These are phyloP conservation scores for Triplophysa tibetana DNA, from an alignment of 2,113 vertebrate genomes.

Conservation along the genomic window DNA sequence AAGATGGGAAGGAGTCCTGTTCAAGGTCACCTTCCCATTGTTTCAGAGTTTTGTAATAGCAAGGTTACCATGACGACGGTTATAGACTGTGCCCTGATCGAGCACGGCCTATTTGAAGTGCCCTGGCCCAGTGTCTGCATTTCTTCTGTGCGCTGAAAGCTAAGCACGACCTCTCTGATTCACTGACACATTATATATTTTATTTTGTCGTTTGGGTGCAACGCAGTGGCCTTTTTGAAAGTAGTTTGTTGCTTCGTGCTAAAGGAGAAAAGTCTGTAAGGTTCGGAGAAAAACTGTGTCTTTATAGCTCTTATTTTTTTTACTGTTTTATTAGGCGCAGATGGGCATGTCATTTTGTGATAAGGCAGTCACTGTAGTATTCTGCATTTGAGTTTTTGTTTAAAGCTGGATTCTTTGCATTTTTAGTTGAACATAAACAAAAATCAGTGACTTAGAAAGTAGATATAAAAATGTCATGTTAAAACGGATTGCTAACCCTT, in stretches of 20 bases:
- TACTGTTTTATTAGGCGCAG: no score
- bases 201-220: no score
- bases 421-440: no score
- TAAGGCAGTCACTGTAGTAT: no score
- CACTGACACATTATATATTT: background rate
- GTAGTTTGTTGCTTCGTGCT: background rate
- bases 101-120: background rate
- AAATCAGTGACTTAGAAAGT: no score
- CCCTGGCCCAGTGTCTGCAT: background rate
- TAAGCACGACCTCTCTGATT: conserved; percentile 19
- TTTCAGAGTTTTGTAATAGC: background rate
- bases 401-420: no score
- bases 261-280: background rate
- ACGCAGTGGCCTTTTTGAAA: background rate
- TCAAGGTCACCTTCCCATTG: conserved; percentile 25
- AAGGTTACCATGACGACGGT: conserved; percentile 19
- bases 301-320: background rate
- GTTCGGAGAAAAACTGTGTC: background rate
- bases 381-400: no score
- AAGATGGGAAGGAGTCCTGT: background rate
- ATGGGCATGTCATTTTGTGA: no score
- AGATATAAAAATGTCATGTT: no score
- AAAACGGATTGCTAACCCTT: no score
- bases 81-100: background rate
- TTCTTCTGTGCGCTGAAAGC: background rate